Evolutionary conservation across 2,797 vertebrate species (phyloP).

Genomic region (Melanotaenia parkinsoni): DNA sequence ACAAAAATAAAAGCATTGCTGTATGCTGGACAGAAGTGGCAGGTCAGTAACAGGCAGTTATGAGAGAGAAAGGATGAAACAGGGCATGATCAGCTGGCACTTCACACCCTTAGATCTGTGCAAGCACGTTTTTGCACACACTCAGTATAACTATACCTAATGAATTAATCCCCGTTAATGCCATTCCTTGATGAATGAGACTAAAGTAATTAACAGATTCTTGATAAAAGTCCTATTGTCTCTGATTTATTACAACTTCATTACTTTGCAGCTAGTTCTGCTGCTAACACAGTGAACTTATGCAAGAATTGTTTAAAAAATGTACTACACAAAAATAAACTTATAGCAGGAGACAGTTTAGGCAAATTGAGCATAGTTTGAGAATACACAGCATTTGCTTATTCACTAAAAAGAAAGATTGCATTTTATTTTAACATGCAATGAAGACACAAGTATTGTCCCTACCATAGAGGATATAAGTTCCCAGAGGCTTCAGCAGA

Average conservation of each 20-base stretch:
- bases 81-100: constrained; percentile 40
- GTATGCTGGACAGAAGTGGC: constrained; percentile 50
- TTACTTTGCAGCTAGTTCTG: constrained; percentile 2
- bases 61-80: constrained; percentile 30
- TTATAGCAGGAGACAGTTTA: neutral
- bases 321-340: too few relatives aligned
- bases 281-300: neutral
- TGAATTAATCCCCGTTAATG: constrained; percentile 45
- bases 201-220: constrained; percentile 46
- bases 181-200: constrained; percentile 43
- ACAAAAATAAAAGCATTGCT: constrained; percentile 70
- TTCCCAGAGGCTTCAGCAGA: constrained; percentile 95
- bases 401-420: neutral
- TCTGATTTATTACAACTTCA: constrained; percentile 23
- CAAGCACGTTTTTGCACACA: constrained; percentile 51
- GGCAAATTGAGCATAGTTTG: neutral
- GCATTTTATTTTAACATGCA: neutral
- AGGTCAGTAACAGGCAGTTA: constrained; percentile 46
- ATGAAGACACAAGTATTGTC: constrained; percentile 10
- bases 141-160: constrained; percentile 40
- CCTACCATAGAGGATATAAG: constrained; percentile 97
- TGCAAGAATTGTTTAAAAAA: neutral
- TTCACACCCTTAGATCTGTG: constrained; percentile 50
- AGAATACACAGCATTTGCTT: neutral
- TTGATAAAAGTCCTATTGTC: constrained; percentile 23